phyloP scores from a whole-genome alignment of 2,797 vertebrate species.

The Staurois parvus region DNA sequence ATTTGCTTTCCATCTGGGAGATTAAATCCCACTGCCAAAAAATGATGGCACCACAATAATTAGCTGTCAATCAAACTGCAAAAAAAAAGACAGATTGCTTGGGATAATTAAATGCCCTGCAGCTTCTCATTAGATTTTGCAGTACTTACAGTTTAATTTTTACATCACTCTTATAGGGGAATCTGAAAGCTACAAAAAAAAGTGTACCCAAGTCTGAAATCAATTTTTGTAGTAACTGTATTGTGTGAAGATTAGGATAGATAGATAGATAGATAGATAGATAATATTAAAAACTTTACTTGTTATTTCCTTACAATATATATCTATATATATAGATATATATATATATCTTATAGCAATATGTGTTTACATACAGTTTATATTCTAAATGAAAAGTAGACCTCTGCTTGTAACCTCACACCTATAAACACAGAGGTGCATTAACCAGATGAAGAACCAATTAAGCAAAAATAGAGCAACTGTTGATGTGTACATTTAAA shows the following conservation, averaged over 20 bases:
- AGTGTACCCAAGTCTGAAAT: neutral
- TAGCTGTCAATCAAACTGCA: conserved; percentile 82
- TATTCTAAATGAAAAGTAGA: no score
- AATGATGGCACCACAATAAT: conserved; percentile 81
- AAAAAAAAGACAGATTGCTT: conserved; percentile 67
- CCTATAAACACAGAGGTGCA: no score
- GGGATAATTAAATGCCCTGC: conserved; percentile 77
- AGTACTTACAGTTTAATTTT: conserved; percentile 28
- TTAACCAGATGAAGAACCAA: no score
- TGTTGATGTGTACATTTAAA: no score
- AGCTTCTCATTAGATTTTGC: conserved; percentile 72
- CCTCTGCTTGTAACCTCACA: no score
- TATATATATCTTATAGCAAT: no score
- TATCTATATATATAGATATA: no score
- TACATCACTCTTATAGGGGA: conserved; percentile 13
- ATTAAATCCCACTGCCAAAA: conserved; percentile 84
- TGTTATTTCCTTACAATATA: no score
- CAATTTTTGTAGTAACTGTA: neutral
- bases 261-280: neutral
- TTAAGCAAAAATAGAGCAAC: no score
- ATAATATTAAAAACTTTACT: neutral
- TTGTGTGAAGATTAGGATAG: neutral
- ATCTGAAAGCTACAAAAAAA: neutral
- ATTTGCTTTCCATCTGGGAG: conserved; percentile 93
- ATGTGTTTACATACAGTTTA: no score